These are phyloP conservation scores for Lottia scabra DNA, from an alignment of 2,888 invertebrate genomes.

Conservation along the genomic window DNA sequence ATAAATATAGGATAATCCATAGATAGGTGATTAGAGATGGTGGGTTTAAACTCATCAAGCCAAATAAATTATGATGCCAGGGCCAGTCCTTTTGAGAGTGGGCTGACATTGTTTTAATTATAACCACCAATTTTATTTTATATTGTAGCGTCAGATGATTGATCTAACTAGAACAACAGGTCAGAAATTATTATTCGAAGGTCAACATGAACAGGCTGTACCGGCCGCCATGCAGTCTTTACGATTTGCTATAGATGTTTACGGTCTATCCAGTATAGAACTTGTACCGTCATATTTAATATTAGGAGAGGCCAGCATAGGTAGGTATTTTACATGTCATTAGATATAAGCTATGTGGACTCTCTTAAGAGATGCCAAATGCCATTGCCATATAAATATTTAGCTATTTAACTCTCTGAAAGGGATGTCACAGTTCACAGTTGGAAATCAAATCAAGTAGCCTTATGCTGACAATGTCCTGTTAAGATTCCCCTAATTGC, in stretches of 20 bases:
- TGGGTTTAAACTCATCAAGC: too few species aligned
- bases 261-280: slow-evolving; percentile 68
- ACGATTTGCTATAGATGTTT: slow-evolving; percentile 67
- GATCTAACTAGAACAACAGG: slow-evolving; percentile 67
- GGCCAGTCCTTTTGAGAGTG: too few species aligned
- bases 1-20: background rate
- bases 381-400: too few species aligned
- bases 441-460: too few species aligned
- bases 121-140: background rate
- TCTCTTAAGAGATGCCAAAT: too few species aligned
- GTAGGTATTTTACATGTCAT: slow-evolving; percentile 38
- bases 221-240: slow-evolving; percentile 70
- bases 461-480: too few species aligned
- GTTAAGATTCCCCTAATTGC: too few species aligned
- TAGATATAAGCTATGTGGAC: too few species aligned
- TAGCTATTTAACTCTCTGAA: too few species aligned
- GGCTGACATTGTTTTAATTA: too few species aligned
- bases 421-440: too few species aligned
- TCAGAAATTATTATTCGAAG: slow-evolving; percentile 68
- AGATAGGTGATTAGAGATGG: background rate
- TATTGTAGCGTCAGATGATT: slow-evolving; percentile 64
- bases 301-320: slow-evolving; percentile 69
- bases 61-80: too few species aligned
- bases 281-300: slow-evolving; percentile 69
- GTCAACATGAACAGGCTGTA: slow-evolving; percentile 68